phyloP scores from a whole-genome alignment of 2,797 vertebrate species.

The Synaphobranchus kaupii region DNA sequence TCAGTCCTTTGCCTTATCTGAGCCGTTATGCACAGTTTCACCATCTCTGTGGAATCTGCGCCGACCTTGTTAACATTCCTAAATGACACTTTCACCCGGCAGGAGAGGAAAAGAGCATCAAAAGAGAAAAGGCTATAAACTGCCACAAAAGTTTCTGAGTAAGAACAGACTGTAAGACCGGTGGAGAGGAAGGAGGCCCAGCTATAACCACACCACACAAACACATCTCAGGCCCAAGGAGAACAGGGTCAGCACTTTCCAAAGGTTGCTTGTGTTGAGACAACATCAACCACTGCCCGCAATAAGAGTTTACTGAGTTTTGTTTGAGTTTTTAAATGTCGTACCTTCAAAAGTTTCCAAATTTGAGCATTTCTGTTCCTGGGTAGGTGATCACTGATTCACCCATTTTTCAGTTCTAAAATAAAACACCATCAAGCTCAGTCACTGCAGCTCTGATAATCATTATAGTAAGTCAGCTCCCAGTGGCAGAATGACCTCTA shows the following conservation, averaged over 20 bases:
- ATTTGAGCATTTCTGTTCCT: not conserved
- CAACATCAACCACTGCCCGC: not conserved
- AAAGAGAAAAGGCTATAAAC: not conserved
- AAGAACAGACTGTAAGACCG: not conserved
- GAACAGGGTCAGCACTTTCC: not conserved
- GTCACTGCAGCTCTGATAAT: not conserved
- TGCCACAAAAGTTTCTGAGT: not conserved
- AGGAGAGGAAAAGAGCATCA: not conserved
- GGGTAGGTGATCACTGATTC: not conserved
- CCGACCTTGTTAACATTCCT: not conserved
- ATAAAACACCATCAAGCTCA: not conserved
- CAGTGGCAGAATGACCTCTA: not conserved
- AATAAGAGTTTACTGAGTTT: not conserved
- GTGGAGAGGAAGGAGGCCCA: not conserved
- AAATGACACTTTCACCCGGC: not conserved
- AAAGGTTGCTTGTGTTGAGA: not conserved
- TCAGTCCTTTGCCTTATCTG: not conserved
- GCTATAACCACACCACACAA: not conserved
- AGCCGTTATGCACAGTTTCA: not conserved
- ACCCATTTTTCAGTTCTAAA: not conserved
- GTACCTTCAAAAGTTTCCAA: not conserved
- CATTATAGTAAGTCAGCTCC: not conserved
- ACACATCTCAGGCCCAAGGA: not conserved
- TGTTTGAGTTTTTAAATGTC: not conserved
- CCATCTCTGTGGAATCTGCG: not conserved